These are phyloP conservation scores for Contarinia nasturtii DNA, from an alignment of 1,140 invertebrate species.

Conservation along the genomic window DNA sequence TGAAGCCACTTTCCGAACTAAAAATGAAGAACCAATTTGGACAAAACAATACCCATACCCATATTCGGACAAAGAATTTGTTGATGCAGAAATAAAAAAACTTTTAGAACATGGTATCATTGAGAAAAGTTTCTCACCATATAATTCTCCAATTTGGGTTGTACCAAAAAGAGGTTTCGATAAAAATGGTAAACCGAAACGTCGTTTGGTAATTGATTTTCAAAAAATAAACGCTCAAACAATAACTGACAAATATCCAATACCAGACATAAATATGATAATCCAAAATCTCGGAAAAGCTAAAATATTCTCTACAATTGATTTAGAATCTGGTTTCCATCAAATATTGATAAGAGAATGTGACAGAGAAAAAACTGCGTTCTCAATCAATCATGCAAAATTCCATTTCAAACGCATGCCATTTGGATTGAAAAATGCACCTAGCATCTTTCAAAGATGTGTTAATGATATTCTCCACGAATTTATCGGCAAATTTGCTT, in stretches of 20 bases:
- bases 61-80: constrained; percentile 6
- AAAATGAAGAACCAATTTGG: no score
- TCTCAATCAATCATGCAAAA: constrained; percentile 19
- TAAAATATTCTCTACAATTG: constrained; percentile 23
- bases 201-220: constrained; percentile 17
- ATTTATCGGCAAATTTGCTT: constrained; percentile 10
- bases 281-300: constrained; percentile 22
- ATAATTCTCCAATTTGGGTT: neutral
- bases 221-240: constrained; percentile 17
- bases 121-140: neutral
- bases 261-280: constrained; percentile 27
- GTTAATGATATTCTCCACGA: constrained; percentile 21
- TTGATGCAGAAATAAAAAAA: constrained; percentile 4
- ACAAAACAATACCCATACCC: constrained; percentile 6
- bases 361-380: constrained; percentile 20
- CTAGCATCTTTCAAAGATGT: constrained; percentile 23
- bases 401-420: constrained; percentile 21
- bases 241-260: constrained; percentile 24
- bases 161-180: neutral
- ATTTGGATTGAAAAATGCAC: constrained; percentile 24
- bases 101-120: neutral
- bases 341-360: constrained; percentile 21
- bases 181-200: constrained; percentile 13
- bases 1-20: no score
- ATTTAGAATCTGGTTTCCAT: constrained; percentile 27